Evolutionary conservation across 2,113 vertebrate genomes (phyloP).

Genomic region (Hemichromis elongatus): DNA sequence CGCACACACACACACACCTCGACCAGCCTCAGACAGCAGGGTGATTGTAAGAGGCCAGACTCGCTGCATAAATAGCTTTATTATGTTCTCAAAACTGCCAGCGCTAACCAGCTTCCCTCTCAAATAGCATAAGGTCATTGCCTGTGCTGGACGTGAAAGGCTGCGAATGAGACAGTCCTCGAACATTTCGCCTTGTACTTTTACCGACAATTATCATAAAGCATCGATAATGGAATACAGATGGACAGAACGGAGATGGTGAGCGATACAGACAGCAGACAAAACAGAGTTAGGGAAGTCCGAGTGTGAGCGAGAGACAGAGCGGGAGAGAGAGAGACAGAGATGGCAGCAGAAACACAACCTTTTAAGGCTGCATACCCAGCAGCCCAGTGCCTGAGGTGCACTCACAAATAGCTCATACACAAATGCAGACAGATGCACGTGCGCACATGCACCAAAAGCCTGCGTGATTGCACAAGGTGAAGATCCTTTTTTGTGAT

Average conservation of each 20-base stretch:
- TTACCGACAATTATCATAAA: conserved; percentile 48
- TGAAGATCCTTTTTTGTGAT: background rate
- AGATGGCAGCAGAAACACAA: conserved; percentile 64
- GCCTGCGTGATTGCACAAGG: conserved; percentile 44
- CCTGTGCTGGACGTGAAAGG: conserved; percentile 36
- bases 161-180: conserved; percentile 29
- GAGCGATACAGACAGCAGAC: conserved; percentile 22
- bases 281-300: conserved; percentile 31
- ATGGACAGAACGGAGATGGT: conserved; percentile 10
- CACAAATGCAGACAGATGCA: conserved; percentile 43
- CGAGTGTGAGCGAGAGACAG: conserved; percentile 1
- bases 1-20: conserved; percentile 48
- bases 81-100: conserved; percentile 68
- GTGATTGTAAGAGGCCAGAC: conserved; percentile 74
- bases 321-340: conserved; percentile 10
- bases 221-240: conserved; percentile 38
- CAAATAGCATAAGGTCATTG: conserved; percentile 62
- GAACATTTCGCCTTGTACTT: conserved; percentile 22
- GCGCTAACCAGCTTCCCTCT: conserved; percentile 59
- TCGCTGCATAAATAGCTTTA: conserved; percentile 75
- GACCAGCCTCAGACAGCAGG: conserved; percentile 62
- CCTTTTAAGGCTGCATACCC: conserved; percentile 79
- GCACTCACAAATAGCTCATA: conserved; percentile 66
- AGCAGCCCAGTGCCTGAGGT: conserved; percentile 65
- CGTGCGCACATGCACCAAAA: conserved; percentile 8